Conservation (phyloP, 2,797 vertebrate genomes). For the Paguma larvata region DNA sequence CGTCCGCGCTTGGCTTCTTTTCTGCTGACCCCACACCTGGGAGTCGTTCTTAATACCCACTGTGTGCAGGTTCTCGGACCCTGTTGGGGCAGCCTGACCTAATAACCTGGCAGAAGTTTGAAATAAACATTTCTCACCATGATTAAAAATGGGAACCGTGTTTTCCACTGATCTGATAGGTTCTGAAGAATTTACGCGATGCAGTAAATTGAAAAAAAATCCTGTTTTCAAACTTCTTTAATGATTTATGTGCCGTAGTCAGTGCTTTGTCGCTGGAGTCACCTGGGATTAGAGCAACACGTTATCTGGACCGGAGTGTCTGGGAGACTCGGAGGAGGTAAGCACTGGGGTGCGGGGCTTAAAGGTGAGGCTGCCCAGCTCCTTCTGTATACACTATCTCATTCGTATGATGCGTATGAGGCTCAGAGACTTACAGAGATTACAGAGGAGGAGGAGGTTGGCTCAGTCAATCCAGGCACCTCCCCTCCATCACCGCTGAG, state of each 20-base stretch:
- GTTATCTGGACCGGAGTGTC: accelerated
- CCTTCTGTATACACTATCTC: accelerated
- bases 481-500: accelerated
- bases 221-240: neutral
- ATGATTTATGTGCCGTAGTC: accelerated
- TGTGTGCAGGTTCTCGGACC: accelerated
- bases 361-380: accelerated
- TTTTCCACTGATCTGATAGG: neutral
- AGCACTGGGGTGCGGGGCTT: accelerated
- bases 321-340: accelerated
- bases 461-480: accelerated
- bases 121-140: neutral
- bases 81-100: no score
- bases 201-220: neutral
- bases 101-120: neutral
- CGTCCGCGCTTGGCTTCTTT: accelerated
- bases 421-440: accelerated
- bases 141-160: accelerated
- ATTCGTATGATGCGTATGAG: accelerated
- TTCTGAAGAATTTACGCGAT: neutral
- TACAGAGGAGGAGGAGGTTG: accelerated
- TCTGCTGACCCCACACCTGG: accelerated
- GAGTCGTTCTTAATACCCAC: no score
- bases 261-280: accelerated
- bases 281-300: neutral